Evolutionary conservation across 1,140 invertebrate species (phyloP).

Genomic region (Nebria ingens): DNA sequence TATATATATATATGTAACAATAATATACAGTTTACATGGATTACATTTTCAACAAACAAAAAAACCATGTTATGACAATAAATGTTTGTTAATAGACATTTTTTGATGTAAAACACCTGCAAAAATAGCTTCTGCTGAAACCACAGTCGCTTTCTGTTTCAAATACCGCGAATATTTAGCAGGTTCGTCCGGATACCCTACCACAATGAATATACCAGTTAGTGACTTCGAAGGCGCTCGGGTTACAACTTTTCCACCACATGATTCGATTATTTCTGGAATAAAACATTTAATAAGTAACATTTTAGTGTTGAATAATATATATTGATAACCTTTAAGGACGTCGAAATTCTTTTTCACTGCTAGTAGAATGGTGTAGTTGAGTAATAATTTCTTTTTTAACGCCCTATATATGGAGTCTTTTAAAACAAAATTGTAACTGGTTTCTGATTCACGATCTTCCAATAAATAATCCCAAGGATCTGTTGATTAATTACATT

Average conservation of each 20-base stretch:
- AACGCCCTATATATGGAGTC: conserved; percentile 27
- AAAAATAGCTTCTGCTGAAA: conserved; percentile 38
- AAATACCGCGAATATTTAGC: conserved; percentile 24
- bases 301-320: background rate
- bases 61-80: background rate
- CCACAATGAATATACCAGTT: conserved; percentile 22
- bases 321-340: conserved; percentile 25
- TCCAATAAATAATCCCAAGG: conserved; percentile 40
- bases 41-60: background rate
- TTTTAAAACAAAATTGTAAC: conserved; percentile 38
- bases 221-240: conserved; percentile 18
- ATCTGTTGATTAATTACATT: conserved; percentile 29
- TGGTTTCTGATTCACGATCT: conserved; percentile 34
- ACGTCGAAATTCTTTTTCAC: conserved; percentile 23
- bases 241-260: conserved; percentile 27
- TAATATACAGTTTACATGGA: background rate
- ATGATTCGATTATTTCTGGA: conserved; percentile 28
- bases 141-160: conserved; percentile 30
- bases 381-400: conserved; percentile 23
- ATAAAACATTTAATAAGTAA: conserved; percentile 6
- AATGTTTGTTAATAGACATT: conserved; percentile 27
- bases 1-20: background rate
- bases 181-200: conserved; percentile 23
- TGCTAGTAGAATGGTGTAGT: conserved; percentile 23
- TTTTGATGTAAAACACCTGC: conserved; percentile 37